Evolutionary conservation across 2,888 invertebrate genomes (phyloP).

Genomic region (Thecophora atra): DNA sequence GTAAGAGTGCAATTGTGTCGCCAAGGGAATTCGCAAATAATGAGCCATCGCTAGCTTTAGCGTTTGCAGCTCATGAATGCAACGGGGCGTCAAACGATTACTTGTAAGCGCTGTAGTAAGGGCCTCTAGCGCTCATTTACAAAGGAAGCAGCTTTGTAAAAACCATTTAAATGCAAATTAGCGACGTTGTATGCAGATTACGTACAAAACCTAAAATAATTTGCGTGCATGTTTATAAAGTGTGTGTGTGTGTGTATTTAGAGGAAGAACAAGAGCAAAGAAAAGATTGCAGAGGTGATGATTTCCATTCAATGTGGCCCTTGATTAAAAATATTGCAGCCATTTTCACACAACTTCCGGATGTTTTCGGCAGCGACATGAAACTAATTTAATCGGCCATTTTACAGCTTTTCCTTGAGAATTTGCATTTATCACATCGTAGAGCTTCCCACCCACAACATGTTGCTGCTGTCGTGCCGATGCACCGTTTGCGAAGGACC

Average conservation of each 20-base stretch:
- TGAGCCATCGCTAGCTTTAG: background rate
- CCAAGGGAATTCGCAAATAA: no score
- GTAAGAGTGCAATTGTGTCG: no score
- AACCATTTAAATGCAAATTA: slow-evolving; percentile 65
- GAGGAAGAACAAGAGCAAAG: background rate
- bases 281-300: no score
- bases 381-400: no score
- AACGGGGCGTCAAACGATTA: background rate
- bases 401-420: no score
- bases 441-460: background rate
- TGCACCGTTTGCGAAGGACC: background rate
- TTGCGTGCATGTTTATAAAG: background rate
- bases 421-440: no score
- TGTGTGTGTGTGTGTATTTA: background rate
- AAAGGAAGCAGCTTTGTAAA: slow-evolving; percentile 62
- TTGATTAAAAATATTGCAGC: no score
- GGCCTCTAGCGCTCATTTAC: slow-evolving; percentile 56
- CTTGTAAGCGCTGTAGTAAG: background rate
- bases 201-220: background rate
- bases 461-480: background rate
- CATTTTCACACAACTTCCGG: no score
- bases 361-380: no score
- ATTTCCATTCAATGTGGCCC: no score
- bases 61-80: background rate
- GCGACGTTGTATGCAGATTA: slow-evolving; percentile 57